Percentiles rank a stretch among this genome's conserved stretches.
These are phyloP conservation scores for Melanostoma scalare DNA, from an alignment of 2,888 invertebrate species.

Conservation along the genomic window DNA sequence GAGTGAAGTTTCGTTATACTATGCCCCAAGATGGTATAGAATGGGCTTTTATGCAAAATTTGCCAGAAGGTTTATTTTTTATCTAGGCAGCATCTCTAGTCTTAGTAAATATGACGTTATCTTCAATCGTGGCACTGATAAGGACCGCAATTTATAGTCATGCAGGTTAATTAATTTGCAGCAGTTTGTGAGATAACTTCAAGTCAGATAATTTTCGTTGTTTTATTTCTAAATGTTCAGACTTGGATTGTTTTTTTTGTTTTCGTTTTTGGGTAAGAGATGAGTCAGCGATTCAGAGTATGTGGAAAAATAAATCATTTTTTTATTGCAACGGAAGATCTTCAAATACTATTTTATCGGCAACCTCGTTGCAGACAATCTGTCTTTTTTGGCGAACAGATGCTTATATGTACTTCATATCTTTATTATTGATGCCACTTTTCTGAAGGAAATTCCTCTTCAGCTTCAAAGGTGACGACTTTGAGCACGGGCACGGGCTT, in stretches of 20 bases:
- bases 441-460: no score
- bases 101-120: conserved; percentile 51
- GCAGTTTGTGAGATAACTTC: conserved; percentile 23
- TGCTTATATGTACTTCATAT: no score
- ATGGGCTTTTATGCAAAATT: conserved; percentile 78
- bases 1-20: conserved; percentile 80
- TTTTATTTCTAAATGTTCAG: conserved; percentile 19
- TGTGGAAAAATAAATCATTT: background rate
- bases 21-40: conserved; percentile 23
- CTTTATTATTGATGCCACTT: no score
- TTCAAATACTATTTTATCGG: conserved; percentile 23
- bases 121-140: conserved; percentile 47
- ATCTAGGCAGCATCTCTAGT: conserved; percentile 50
- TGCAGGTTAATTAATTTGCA: conserved; percentile 68
- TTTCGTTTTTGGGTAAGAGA: background rate
- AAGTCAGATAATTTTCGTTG: conserved; percentile 12
- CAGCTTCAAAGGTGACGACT: no score
- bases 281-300: conserved; percentile 28
- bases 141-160: conserved; percentile 58
- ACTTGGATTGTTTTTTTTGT: background rate
- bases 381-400: background rate
- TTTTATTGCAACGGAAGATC: conserved; percentile 28
- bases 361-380: conserved; percentile 10
- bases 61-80: conserved; percentile 26
- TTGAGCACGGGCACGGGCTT: no score